These are phyloP conservation scores for Polyploca ridens DNA, from an alignment of 2,888 invertebrate genomes.

Conservation along the genomic window DNA sequence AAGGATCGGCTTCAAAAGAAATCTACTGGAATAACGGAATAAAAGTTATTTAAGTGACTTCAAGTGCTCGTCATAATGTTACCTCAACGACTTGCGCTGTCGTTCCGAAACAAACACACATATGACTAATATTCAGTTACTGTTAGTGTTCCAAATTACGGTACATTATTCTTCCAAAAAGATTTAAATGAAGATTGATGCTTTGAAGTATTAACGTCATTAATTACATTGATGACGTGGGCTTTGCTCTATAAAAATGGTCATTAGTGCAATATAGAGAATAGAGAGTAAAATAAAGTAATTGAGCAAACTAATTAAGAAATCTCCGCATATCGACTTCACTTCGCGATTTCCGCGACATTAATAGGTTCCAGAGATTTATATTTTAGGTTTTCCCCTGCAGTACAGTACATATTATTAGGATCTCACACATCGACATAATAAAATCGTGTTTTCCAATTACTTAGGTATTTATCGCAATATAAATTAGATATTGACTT, in stretches of 20 bases:
- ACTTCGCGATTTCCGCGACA: not conserved
- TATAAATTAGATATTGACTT: not conserved
- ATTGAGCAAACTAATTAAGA: not conserved
- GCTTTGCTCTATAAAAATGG: conserved; percentile 3
- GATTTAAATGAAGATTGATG: conserved; percentile 8
- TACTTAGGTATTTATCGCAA: not conserved
- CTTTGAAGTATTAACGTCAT: conserved; percentile 6
- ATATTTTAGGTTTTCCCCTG: not conserved
- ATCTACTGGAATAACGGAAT: not conserved
- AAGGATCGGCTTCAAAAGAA: not conserved
- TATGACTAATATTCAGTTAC: conserved; percentile 8
- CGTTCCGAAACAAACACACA: conserved; percentile 2
- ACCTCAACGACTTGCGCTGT: conserved; percentile 3
- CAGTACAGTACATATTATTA: not conserved
- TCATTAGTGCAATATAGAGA: not conserved
- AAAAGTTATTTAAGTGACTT: not conserved
- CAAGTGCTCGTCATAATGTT: not conserved
- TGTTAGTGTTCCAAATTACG: conserved; percentile 9
- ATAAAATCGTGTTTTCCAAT: conserved; percentile 2
- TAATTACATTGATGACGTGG: conserved; percentile 7
- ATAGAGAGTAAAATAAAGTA: not conserved
- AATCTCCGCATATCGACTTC: not conserved
- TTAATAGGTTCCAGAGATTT: not conserved
- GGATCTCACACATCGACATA: not conserved
- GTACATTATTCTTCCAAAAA: conserved; percentile 8